Percentiles rank a stretch among this genome's conserved stretches.
Evolutionary conservation across 2,888 invertebrate genomes (phyloP).

Genomic region (Brachypterus glaber): DNA sequence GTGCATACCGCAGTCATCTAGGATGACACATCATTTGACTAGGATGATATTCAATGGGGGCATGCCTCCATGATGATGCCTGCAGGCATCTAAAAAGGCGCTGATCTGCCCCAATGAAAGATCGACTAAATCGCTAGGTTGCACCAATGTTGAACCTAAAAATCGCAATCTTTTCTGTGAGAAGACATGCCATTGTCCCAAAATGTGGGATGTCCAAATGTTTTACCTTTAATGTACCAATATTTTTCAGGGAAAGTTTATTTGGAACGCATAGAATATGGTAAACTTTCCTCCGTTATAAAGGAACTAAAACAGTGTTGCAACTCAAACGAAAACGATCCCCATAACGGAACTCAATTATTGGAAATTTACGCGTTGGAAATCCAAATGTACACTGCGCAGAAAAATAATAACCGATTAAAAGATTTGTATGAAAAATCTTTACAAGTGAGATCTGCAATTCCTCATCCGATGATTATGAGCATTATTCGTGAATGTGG

Average conservation of each 20-base stretch:
- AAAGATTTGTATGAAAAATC: slow-evolving; percentile 96
- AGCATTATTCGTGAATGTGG: slow-evolving; percentile 97
- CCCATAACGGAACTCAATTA: slow-evolving; percentile 94
- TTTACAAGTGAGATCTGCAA: slow-evolving; percentile 94
- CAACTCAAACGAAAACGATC: slow-evolving; percentile 59
- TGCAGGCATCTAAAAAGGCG: no score
- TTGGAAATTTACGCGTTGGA: slow-evolving; percentile 97
- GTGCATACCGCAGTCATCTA: no score
- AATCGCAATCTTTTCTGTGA: no score
- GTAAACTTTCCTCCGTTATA: slow-evolving; percentile 84
- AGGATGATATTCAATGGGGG: no score
- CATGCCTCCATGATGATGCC: no score
- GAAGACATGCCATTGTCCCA: no score
- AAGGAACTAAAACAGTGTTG: slow-evolving; percentile 95
- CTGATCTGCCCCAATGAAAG: no score
- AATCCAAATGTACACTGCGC: slow-evolving; percentile 99
- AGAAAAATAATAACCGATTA: slow-evolving; percentile 96
- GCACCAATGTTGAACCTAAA: no score
- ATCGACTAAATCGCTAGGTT: no score
- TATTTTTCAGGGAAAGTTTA: slow-evolving; percentile 76
- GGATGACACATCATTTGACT: no score
- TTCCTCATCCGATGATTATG: slow-evolving; percentile 99
- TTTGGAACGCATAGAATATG: slow-evolving; percentile 88
- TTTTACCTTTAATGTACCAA: slow-evolving; percentile 54
- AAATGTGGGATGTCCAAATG: no score